Conservation (phyloP, 2,113 vertebrate genomes). For the Pelecanoides urinatrix region DNA sequence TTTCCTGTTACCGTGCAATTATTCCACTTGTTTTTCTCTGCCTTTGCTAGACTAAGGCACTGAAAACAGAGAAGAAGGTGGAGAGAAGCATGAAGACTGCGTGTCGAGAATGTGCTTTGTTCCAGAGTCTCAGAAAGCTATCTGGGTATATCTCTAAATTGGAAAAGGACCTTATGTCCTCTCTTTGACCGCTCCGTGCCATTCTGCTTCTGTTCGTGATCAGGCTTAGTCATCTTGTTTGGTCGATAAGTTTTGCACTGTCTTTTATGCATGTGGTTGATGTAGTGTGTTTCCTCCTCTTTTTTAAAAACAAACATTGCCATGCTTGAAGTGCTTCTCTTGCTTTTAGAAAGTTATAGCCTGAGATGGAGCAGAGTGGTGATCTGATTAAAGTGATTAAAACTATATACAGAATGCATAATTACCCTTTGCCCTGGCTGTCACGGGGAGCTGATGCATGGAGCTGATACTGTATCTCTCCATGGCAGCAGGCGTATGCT, state of each 20-base stretch:
- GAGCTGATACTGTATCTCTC: conserved; percentile 59
- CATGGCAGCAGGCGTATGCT: conserved; percentile 65
- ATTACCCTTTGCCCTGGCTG: conserved; percentile 76
- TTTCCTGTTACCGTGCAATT: neutral
- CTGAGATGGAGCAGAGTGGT: neutral
- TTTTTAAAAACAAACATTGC: conserved; percentile 2
- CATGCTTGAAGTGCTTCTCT: conserved; percentile 2
- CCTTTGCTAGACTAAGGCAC: neutral
- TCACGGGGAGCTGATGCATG: conserved; percentile 51
- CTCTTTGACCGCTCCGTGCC: neutral
- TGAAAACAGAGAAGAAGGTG: neutral
- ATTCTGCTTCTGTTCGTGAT: neutral
- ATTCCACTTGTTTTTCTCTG: neutral
- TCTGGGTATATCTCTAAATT: neutral
- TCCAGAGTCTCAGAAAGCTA: neutral
- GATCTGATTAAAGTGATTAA: conserved; percentile 78
- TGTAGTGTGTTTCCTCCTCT: neutral
- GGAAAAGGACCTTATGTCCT: neutral
- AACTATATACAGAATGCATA: conserved; percentile 68
- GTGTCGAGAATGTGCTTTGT: neutral
- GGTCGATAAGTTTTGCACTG: neutral
- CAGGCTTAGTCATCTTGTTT: neutral
- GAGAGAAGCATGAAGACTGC: neutral
- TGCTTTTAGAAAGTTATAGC: conserved; percentile 58
- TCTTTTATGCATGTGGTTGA: conserved; percentile 1